Evolutionary conservation across 2,113 vertebrate species (phyloP), one percentile per base, ranked within the genome.

Genomic region (Rhadina sibilatrix): DNA sequence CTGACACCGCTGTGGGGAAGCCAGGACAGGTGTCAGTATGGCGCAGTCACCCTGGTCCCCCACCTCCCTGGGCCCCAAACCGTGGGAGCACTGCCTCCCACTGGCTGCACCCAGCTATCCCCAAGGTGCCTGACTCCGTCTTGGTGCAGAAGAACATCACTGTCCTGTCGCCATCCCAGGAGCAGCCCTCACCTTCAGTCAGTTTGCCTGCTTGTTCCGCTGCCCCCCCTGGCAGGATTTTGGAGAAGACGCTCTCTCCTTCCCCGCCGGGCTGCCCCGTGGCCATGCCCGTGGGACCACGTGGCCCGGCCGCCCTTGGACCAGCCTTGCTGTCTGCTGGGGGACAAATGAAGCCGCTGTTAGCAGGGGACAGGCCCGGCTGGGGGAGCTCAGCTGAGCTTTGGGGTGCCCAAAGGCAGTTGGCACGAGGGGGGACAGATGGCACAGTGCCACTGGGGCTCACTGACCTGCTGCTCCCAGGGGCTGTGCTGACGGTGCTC

Each of bases 151-250:
- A 49, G 17, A 65, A 17, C n/a, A 61, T 61, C 31, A 3, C 17
- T 0, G 0, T 6, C 30, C 44, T 6, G 3, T 40, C 37, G 22
- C 64, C 14, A 5, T 6, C 8, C n/a, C 0, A 0, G 31, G 19
- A 64, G 46, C 61, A 52, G 38, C n/a, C 40, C 93, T 83, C 91
- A 99, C 99, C 99, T 98, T 99, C 99, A 76, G 99, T 99, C 82
- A 99, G 98, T 98, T 99, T 99, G 95, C 99, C 99, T 20, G 99
- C 99, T 98, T 99, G 99, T 95, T 99, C 99, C 2, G 99, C 99
- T 54, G 99, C 99, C 6, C 99, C 99, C 64, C 99, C 99, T 2
- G 99, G 99, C 87, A 99, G 98, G 93, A 99, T 99, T 97, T 99
- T 99, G 96, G 98, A 99, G 85, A 99, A 98, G 87, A 99, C 98